These are phyloP conservation scores for Drepana falcataria DNA, from an alignment of 2,888 invertebrate genomes.

Conservation along the genomic window DNA sequence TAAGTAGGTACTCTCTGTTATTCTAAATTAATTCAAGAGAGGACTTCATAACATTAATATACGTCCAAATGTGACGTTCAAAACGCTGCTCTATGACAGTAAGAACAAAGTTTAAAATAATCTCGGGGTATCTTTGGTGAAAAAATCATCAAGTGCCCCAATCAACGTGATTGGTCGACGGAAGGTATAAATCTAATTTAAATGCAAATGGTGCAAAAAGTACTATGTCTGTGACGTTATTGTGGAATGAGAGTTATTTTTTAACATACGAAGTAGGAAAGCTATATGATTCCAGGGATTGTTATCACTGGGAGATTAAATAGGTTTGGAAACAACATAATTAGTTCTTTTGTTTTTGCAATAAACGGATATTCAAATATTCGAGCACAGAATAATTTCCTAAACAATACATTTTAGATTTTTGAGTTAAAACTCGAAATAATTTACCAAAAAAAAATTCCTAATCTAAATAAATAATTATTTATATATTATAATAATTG, in stretches of 20 bases:
- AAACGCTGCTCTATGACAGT: background rate
- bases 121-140: constrained; percentile 5
- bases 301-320: background rate
- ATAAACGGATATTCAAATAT: too few species aligned
- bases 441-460: too few species aligned
- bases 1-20: constrained; percentile 2
- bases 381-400: too few species aligned
- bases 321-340: too few species aligned
- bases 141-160: constrained; percentile 17
- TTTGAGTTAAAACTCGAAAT: too few species aligned
- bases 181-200: constrained; percentile 32
- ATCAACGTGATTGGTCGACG: constrained; percentile 23
- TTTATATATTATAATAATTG: too few species aligned
- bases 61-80: constrained; percentile 1
- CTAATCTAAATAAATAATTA: too few species aligned
- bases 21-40: constrained; percentile 4
- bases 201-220: constrained; percentile 30
- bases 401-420: too few species aligned
- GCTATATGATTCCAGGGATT: background rate
- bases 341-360: too few species aligned
- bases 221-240: constrained; percentile 1
- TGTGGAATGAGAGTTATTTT: background rate
- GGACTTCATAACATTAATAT: constrained; percentile 3
- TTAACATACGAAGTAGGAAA: background rate
- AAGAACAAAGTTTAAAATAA: constrained; percentile 8